Evolutionary conservation across 2,888 invertebrate species (phyloP), one percentile per base, ranked within the genome.

Genomic region (Drosophila lutescens): DNA sequence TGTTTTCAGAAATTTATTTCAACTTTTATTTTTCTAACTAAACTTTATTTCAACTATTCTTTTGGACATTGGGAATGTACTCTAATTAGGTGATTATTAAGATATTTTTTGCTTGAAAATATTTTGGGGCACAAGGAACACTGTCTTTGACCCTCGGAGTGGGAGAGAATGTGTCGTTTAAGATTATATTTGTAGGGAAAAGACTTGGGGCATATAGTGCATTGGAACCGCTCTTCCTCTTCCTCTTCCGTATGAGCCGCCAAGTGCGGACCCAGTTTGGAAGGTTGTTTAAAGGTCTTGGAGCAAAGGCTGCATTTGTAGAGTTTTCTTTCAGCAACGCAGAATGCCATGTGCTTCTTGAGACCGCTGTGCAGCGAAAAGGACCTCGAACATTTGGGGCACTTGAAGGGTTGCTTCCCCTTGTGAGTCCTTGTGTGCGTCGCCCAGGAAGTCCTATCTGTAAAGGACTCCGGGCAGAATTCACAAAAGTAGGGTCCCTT

Each of bases 391-490:
- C 44, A 56, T 8, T 30, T 10, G 15, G 44, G 5, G 23, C 46
- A 56, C 15, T 56, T 20, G n/a, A 10, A 44, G 44, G 44, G 56
- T 5, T 46, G 34, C 13, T 46, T 23, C 0, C 15, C 56, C 4
- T n/a, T 23, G 47, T 56, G 56, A 4, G 34, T 46, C 4, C 15
- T 20, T 3, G 12, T 2, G 15, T 56, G 56, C 46, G 46, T 20
- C 20, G 7, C 20, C 20, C 12, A 9, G 3, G 23, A 7, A 4
- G 51, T 15, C n/a, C 13, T 9, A 1, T 38, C n/a, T n/a, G 34
- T n/a, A 9, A 34, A 56, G 23, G 34, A 23, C 34, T 13, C 23
- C 2, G 20, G n/a, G 9, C 56, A 56, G 2, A 15, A 23, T 1
- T 10, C 6, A 34, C 56, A 56, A 4, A 3, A 10, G 12, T n/a